Evolutionary conservation across 2,888 invertebrate species (phyloP), one percentile per base, ranked within the genome.

Genomic region (Andrena minutula): DNA sequence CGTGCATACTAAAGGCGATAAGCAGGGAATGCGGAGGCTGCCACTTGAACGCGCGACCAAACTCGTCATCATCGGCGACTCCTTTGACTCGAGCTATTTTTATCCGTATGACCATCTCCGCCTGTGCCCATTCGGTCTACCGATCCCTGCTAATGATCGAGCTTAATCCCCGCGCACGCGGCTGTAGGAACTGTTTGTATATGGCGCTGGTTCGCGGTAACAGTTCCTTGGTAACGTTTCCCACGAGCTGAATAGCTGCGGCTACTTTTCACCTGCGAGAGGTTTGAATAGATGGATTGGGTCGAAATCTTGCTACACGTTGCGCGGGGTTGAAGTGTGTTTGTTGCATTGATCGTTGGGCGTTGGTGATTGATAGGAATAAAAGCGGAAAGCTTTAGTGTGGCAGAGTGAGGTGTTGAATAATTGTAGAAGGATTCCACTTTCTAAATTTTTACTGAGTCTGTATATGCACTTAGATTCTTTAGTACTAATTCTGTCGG

Each of bases 51-150:
- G 61, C 61, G 63, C 49, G 61, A 70, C 66, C 47, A 65, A 28
- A 51, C 56, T 53, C 41, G 63, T 49, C 53, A 63, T 71, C 71
- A n/a, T 64, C 12, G 61, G 64, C 49, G 70, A 82, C 53, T 65
- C 35, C 61, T 6, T n/a, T 41, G 53, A 69, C 12, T 8, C n/a
- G 8, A 12, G 70, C 47, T 81, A 81, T 81, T 70, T 81, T 82
- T 75, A 56, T 32, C n/a, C 28, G 26, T 23, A 32, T 30, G 66
- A 16, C 23, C 68, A 30, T 53, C 68, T 32, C 61, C 51, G 73
- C 26, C 60, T 35, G 16, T 5, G n/a, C 20, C 2, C 30, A 16
- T 23, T 30, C 32, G 30, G 30, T 16, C 12, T 51, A 23, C 53
- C 47, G 75, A 75, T 74, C 49, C 16, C 51, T 30, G 12, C n/a